Percentiles rank a stretch among this genome's conserved stretches.
phyloP scores from a whole-genome alignment of 1,140 invertebrate species.

The Amyelois transitella region DNA sequence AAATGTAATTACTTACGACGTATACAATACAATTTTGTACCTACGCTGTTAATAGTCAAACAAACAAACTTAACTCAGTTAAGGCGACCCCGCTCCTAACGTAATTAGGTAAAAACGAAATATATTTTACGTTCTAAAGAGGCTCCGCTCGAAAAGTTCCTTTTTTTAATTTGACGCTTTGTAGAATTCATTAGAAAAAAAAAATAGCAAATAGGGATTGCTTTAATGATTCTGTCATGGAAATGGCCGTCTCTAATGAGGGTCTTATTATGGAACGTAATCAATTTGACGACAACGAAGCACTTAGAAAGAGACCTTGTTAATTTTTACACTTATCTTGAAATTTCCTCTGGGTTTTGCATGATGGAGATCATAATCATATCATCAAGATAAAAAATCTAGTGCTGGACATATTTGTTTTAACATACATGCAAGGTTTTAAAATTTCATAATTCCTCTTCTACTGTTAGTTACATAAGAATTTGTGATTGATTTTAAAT shows the following conservation, averaged over 20 bases:
- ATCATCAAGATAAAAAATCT: too few species aligned
- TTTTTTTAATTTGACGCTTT: conserved; percentile 35
- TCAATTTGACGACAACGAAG: conserved; percentile 34
- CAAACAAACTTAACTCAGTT: conserved; percentile 41
- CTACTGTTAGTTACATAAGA: too few species aligned
- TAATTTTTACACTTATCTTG: neutral
- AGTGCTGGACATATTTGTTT: too few species aligned
- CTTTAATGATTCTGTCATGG: conserved; percentile 37
- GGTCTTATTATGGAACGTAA: conserved; percentile 35
- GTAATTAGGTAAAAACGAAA: conserved; percentile 43
- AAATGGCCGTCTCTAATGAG: conserved; percentile 37
- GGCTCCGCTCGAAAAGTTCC: conserved; percentile 18
- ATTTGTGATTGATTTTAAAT: too few species aligned
- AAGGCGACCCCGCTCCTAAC: conserved; percentile 32
- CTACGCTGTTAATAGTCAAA: conserved; percentile 16
- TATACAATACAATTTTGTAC: conserved; percentile 8
- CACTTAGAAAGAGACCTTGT: conserved; percentile 2
- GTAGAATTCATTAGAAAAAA: conserved; percentile 30
- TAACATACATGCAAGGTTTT: too few species aligned
- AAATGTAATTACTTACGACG: conserved; percentile 7
- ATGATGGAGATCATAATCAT: too few species aligned
- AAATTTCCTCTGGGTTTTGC: neutral
- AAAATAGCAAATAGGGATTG: conserved; percentile 32
- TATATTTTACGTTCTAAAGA: conserved; percentile 27
- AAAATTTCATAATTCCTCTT: too few species aligned